Conservation (phyloP, 2,888 invertebrate species). For the Dynastes maya region DNA sequence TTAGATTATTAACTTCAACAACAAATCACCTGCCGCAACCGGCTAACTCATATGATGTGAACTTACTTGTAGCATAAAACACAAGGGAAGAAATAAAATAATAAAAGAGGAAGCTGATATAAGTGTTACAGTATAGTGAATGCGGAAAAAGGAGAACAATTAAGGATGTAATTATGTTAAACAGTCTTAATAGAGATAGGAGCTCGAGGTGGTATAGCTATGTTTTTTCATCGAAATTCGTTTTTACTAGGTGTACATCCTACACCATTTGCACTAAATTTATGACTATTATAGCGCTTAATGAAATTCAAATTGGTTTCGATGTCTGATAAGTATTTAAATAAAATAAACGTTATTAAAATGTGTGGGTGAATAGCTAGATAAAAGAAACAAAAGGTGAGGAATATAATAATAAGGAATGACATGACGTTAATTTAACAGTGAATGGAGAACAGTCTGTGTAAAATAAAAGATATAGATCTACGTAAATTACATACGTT, state of each 20-base stretch:
- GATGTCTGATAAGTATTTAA: constrained; percentile 45
- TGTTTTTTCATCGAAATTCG: constrained; percentile 38
- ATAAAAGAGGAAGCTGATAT: constrained; percentile 24
- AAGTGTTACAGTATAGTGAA: constrained; percentile 34
- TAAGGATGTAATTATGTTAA: constrained; percentile 44
- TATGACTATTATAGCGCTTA: constrained; percentile 34
- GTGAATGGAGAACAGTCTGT: constrained; percentile 1
- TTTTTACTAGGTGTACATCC: constrained; percentile 17
- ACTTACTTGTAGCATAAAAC: constrained; percentile 45
- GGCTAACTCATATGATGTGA: constrained; percentile 48
- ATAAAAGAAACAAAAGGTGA: constrained; percentile 6
- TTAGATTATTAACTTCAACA: constrained; percentile 49
- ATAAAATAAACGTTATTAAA: constrained; percentile 45
- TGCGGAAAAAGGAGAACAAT: constrained; percentile 34
- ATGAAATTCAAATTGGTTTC: constrained; percentile 45
- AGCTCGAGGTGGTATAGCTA: constrained; percentile 11
- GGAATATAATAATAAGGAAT: constrained; percentile 19
- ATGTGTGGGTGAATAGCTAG: constrained; percentile 29
- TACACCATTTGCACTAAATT: constrained; percentile 39
- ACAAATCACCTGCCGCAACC: constrained; percentile 49
- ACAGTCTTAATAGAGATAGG: constrained; percentile 39
- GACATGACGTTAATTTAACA: constrained; percentile 30
- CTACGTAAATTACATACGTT: constrained; percentile 2
- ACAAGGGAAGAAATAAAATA: constrained; percentile 29
- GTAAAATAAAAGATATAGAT: constrained; percentile 25